Evolutionary conservation across 2,888 invertebrate species (phyloP), one percentile per base, ranked within the genome.

Genomic region (Synanthedon formicaeformis): DNA sequence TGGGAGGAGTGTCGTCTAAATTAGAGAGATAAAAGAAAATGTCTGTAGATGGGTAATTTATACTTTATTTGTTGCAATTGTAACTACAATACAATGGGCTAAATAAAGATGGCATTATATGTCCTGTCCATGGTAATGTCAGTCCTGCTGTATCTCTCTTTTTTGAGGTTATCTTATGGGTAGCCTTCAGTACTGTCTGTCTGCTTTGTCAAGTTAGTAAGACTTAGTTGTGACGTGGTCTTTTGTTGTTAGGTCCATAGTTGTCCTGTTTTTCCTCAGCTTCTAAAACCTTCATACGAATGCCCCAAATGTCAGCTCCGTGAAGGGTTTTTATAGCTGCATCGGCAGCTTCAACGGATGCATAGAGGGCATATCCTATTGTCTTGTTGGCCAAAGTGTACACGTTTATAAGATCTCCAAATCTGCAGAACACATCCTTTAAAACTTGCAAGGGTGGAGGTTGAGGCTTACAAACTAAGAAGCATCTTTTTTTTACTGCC

Each of bases 291-390:
- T 96, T 95, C 52, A 97, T 88, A 57, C 95, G 90, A 23, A 94
- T 92, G 23, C 96, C 96, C 66, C 93, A 94, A 55, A 97, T 90
- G 75, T 96, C 96, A 56, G 96, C 94, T 10, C 96, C 96, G 72
- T 97, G 96, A 50, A 97, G 79, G 1, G 58, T 59, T 50, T 54
- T 65, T 50, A 94, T 93, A 1, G 96, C 95, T 63, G 90, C 89
- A 60, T 92, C 90, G 1, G 97, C 97, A 57, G 94, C 92, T 45
- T 92, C 90, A 52, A 88, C 89, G 51, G 88, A 89, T 3, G 95
- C 93, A 80, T 94, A 97, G 67, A 96, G 95, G 5, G 95, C 97
- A 80, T 96, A 97, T 0, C 97, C 97, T 78, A 95, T 96, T 67
- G 96, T 97, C 72, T 95, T 94, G 71, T 96, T 94, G 51, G 93